Percentiles rank a stretch among this genome's conserved stretches.
Conservation (phyloP, 1,140 invertebrate genomes). For the Heliconius himera region DNA sequence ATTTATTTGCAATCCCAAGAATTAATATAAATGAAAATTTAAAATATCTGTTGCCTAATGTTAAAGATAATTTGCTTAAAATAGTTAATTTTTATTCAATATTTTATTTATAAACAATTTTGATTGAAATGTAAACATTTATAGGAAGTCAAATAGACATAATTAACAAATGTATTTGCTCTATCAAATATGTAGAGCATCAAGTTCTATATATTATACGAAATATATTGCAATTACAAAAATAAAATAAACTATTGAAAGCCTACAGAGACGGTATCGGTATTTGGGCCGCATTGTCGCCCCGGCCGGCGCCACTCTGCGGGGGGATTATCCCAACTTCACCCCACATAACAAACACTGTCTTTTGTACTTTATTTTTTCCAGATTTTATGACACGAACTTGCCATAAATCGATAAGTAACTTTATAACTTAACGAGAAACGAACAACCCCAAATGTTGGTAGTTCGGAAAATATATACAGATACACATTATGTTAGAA, state of each 20-base stretch:
- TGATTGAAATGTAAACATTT: too few species aligned
- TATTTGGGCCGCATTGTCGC: conserved; percentile 49
- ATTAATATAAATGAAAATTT: too few species aligned
- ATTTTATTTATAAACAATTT: too few species aligned
- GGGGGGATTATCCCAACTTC: conserved; percentile 52
- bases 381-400: conserved; percentile 31
- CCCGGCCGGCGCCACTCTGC: conserved; percentile 43
- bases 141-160: too few species aligned
- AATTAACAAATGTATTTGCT: too few species aligned
- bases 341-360: conserved; percentile 39
- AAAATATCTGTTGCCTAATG: too few species aligned
- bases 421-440: conserved; percentile 22
- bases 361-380: conserved; percentile 39
- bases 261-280: conserved; percentile 35
- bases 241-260: conserved; percentile 8
- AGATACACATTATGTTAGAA: not conserved
- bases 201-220: too few species aligned
- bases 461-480: not conserved
- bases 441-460: not conserved
- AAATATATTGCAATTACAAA: not conserved
- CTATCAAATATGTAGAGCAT: too few species aligned
- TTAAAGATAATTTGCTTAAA: too few species aligned
- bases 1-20: too few species aligned
- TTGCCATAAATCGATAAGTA: conserved; percentile 34
- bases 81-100: too few species aligned